Base-by-base conservation (phyloP, 2,797 vertebrate genomes). In the Crenichthys baileyi region DNA sequence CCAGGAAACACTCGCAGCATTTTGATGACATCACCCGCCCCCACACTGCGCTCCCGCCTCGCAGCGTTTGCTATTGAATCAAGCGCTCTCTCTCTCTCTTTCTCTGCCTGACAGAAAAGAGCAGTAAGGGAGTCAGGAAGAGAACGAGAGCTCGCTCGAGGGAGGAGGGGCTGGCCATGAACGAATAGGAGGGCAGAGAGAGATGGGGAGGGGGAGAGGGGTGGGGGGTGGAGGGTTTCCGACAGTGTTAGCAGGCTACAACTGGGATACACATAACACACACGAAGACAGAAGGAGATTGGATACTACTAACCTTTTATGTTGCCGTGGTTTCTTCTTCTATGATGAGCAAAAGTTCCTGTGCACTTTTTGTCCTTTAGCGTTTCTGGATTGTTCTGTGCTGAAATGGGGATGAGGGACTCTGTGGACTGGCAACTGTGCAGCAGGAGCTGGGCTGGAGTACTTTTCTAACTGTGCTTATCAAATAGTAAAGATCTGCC, bases 1-100 rank as follows among this genome's bases (percentile, higher is more conserved):
- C 94, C 95, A 95, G 91, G 84, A 88, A 91, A 90, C 92, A 91
- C 93, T 94, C 85, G 95, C 94, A 94, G 95, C 94, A 93, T 94
- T 94, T 94, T 96, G 93, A 96, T 96, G 96, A 96, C 95, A 95
- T 96, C 95, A 96, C 80, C 84, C 76, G 70, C 85, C 88, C 89
- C 81, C 90, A 82, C 53, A 71, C 77, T 72, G 77, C 73, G 80
- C 86, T 81, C 91, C 90, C 83, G n/a, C 86, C 85, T 82, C 87
- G 83, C 70, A 73, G 90, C 82, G 83, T 92, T 91, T 93, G 89
- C 94, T 93, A 90, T 92, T 93, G 90, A 94, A 94, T 93, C 87
- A 84, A 88, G 84, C 80, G 65, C 85, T 86, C 86, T 86, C 44
- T 67, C 63, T 36, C 63, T 39, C 31, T 13, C 22, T 16, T 24